Conservation (phyloP, 2,888 invertebrate genomes). For the Gastracanthus pulcherrimus region DNA sequence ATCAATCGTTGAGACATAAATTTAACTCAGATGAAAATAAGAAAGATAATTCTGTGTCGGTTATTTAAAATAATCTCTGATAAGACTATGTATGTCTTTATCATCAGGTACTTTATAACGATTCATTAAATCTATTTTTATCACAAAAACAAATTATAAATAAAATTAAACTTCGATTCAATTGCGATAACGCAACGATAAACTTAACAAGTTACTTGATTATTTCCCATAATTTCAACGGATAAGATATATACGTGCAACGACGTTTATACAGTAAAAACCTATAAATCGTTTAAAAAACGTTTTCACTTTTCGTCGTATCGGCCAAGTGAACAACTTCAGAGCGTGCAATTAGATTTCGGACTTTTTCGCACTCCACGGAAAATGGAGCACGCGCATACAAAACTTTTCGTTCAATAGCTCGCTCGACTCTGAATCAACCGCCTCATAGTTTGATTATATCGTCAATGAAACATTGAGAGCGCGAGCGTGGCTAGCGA, state of each 20-base stretch:
- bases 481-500: constrained; percentile 14
- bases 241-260: background rate
- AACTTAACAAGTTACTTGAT: too few species aligned
- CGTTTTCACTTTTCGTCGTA: too few species aligned
- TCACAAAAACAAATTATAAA: background rate
- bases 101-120: too few species aligned
- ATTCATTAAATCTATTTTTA: background rate
- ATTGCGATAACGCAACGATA: too few species aligned
- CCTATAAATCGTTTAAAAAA: too few species aligned
- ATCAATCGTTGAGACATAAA: background rate
- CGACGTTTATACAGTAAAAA: too few species aligned
- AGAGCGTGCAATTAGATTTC: too few species aligned
- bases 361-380: too few species aligned
- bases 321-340: too few species aligned
- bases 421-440: background rate
- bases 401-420: background rate
- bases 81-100: background rate
- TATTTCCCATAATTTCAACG: too few species aligned
- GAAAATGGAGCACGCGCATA: background rate
- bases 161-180: background rate
- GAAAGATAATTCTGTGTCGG: background rate
- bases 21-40: background rate
- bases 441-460: background rate
- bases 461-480: constrained; percentile 34
- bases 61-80: background rate